Percentiles rank a stretch among this genome's conserved stretches.
Evolutionary conservation across 2,113 vertebrate genomes (phyloP).

Genomic region (Pipra filicauda): DNA sequence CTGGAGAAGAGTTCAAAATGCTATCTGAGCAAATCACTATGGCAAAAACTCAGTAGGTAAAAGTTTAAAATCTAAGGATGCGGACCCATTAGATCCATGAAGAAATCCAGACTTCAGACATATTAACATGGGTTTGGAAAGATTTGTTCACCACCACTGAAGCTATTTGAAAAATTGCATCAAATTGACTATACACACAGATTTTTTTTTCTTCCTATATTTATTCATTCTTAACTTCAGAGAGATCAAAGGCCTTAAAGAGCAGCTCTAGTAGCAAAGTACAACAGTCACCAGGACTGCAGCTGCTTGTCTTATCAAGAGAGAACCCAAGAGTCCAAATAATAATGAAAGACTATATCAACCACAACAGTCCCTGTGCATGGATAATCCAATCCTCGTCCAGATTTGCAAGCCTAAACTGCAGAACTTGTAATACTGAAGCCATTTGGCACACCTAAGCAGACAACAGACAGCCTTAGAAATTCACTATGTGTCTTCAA

Average conservation of each 20-base stretch:
- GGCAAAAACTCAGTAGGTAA: not conserved
- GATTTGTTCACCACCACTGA: not conserved
- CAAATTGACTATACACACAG: not conserved
- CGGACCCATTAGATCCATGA: not conserved
- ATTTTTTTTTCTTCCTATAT: not conserved
- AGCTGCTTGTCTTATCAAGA: not conserved
- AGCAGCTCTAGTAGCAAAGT: not conserved
- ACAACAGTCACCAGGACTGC: not conserved
- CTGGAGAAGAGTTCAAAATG: not conserved
- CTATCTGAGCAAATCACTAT: not conserved
- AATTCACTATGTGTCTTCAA: not conserved
- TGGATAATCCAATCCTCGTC: not conserved
- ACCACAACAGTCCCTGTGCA: not conserved
- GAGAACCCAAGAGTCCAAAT: not conserved
- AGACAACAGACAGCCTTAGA: not conserved
- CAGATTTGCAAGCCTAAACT: not conserved
- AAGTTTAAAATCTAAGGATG: not conserved
- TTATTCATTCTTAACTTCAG: not conserved
- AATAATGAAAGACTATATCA: accelerated
- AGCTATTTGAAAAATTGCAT: not conserved
- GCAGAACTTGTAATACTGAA: not conserved
- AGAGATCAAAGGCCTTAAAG: not conserved
- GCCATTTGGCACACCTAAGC: not conserved
- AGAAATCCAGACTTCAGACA: not conserved
- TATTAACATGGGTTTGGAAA: not conserved